phyloP scores from a whole-genome alignment of 2,888 invertebrate genomes.

The Eupelmus urozonus region DNA sequence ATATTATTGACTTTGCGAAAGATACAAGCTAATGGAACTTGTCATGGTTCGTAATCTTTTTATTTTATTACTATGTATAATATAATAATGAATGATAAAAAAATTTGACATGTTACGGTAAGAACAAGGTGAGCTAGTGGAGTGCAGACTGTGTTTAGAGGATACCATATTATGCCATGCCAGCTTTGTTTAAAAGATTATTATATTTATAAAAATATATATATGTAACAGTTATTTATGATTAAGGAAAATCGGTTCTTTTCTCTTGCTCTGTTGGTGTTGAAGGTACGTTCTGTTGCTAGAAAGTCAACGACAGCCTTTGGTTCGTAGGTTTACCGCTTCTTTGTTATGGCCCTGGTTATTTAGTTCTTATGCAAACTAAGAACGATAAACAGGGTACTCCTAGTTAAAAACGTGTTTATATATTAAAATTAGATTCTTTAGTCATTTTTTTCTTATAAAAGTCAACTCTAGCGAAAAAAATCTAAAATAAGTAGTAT shows the following conservation, averaged over 20 bases:
- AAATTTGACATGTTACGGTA: slow-evolving; percentile 69
- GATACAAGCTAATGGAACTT: slow-evolving; percentile 66
- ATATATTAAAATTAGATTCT: slow-evolving; percentile 1
- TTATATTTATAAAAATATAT: slow-evolving; percentile 59
- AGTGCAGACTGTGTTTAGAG: slow-evolving; percentile 78
- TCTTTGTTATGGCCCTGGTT: slow-evolving; percentile 25
- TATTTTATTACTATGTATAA: slow-evolving; percentile 69
- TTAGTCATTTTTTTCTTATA: not conserved
- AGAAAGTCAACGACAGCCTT: slow-evolving; percentile 62
- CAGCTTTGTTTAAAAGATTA: slow-evolving; percentile 72
- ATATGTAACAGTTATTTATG: slow-evolving; percentile 63
- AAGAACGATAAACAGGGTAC: slow-evolving; percentile 37
- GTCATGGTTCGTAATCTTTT: slow-evolving; percentile 68
- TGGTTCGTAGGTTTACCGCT: slow-evolving; percentile 55
- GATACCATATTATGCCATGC: slow-evolving; percentile 76
- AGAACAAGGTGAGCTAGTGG: slow-evolving; percentile 77
- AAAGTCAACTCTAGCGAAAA: too few relatives aligned
- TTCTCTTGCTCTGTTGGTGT: slow-evolving; percentile 73
- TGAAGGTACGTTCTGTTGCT: slow-evolving; percentile 69
- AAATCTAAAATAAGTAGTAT: too few relatives aligned
- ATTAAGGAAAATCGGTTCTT: slow-evolving; percentile 70
- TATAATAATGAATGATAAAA: slow-evolving; percentile 56
- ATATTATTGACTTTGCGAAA: slow-evolving; percentile 55
- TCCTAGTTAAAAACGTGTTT: slow-evolving; percentile 5
- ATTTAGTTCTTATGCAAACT: slow-evolving; percentile 29